Evolutionary conservation across 1,140 invertebrate genomes (phyloP).

Genomic region (Meloidogyne chitwoodi): DNA sequence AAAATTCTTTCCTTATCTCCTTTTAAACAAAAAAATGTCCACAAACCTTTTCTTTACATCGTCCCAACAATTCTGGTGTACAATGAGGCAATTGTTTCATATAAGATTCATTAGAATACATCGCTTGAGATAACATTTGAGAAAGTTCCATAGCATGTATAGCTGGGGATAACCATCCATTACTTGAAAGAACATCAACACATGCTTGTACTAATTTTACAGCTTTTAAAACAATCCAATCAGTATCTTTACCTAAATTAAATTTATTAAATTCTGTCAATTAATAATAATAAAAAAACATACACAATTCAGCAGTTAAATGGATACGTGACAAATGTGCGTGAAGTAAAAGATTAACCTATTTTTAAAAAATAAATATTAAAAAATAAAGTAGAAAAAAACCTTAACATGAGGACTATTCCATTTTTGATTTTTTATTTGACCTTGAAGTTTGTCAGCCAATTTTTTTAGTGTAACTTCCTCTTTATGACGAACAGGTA

Average conservation of each 20-base stretch:
- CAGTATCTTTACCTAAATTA: constrained; percentile 92
- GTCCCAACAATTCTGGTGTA: constrained; percentile 78
- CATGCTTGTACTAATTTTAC: constrained; percentile 87
- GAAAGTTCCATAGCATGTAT: constrained; percentile 98
- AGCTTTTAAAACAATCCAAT: constrained; percentile 64
- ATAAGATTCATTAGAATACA: constrained; percentile 98
- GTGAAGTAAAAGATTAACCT: constrained; percentile 82
- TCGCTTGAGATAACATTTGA: constrained; percentile 98
- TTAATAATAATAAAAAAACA: no score
- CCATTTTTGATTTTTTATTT: constrained; percentile 71
- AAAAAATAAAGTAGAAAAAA: constrained; percentile 6
- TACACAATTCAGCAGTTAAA: constrained; percentile 83
- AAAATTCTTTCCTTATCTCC: no score
- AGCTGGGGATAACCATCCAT: constrained; percentile 93
- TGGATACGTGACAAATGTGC: constrained; percentile 90
- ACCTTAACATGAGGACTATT: constrained; percentile 92
- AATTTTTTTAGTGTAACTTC: constrained; percentile 68
- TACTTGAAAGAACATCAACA: constrained; percentile 91
- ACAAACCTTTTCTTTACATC: constrained; percentile 81
- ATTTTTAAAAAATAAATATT: constrained; percentile 14
- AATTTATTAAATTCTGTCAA: no score
- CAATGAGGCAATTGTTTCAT: constrained; percentile 95
- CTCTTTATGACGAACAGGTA: constrained; percentile 90
- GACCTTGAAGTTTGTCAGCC: constrained; percentile 74
- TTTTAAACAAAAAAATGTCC: no score